Percentiles rank a stretch among this genome's conserved stretches.
Evolutionary conservation across 2,888 invertebrate species (phyloP).

Genomic region (Endomychus coccineus): DNA sequence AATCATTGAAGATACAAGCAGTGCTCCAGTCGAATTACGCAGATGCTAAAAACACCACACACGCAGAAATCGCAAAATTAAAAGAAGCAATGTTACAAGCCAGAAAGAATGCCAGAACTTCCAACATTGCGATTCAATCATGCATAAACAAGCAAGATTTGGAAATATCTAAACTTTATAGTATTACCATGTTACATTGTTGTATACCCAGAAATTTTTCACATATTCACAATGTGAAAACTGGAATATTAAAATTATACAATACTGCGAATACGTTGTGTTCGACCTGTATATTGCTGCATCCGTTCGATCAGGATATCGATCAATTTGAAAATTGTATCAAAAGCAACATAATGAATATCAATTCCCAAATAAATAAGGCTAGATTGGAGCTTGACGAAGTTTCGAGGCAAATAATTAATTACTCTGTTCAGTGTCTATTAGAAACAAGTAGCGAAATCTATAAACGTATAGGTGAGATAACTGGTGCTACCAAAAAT

Average conservation of each 20-base stretch:
- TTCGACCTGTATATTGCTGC: too few species aligned
- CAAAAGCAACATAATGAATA: constrained; percentile 5
- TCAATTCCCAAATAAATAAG: constrained; percentile 5
- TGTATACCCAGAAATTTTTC: too few species aligned
- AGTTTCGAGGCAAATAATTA: constrained; percentile 8
- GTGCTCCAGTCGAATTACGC: constrained; percentile 3
- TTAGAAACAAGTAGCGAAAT: constrained; percentile 7
- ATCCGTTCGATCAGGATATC: constrained; percentile 9
- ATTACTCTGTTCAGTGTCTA: constrained; percentile 8
- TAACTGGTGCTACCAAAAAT: constrained; percentile 7
- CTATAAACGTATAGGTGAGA: constrained; percentile 9
- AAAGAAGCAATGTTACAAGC: constrained; percentile 4
- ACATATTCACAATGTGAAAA: too few species aligned
- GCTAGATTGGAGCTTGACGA: constrained; percentile 6
- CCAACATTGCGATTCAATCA: constrained; percentile 3
- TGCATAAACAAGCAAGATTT: constrained; percentile 12
- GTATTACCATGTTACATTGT: too few species aligned
- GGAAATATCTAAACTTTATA: constrained; percentile 2
- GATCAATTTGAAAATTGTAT: constrained; percentile 6
- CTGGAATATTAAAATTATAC: too few species aligned
- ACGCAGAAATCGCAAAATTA: constrained; percentile 7
- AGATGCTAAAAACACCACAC: constrained; percentile 4
- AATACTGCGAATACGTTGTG: too few species aligned
- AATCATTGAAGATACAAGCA: too few species aligned
- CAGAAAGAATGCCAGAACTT: constrained; percentile 10